Conservation (phyloP, 2,888 invertebrate species). For the Tenthredo distinguenda region DNA sequence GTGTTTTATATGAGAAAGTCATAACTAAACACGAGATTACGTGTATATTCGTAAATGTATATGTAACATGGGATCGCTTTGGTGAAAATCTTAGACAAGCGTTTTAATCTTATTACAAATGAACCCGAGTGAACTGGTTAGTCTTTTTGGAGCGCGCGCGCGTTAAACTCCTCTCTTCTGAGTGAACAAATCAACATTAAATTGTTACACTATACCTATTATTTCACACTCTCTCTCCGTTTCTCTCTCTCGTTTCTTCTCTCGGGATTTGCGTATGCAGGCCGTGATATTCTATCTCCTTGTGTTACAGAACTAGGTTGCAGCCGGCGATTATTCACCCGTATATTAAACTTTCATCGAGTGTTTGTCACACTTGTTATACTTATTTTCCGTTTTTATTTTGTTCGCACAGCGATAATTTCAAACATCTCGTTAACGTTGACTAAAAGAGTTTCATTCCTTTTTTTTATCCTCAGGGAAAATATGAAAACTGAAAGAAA, state of each 20-base stretch:
- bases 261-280: background rate
- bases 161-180: background rate
- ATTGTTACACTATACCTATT: conserved; percentile 13
- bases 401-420: background rate
- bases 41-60: background rate
- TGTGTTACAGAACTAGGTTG: background rate
- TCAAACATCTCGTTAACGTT: background rate
- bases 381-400: background rate
- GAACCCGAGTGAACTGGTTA: background rate
- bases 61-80: background rate
- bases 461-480: background rate
- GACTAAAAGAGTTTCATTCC: no score
- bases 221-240: background rate
- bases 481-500: background rate
- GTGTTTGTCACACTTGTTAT: background rate
- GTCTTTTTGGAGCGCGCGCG: background rate
- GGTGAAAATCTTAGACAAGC: background rate
- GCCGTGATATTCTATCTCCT: background rate
- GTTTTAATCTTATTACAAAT: conserved; percentile 7
- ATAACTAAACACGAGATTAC: background rate
- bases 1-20: background rate
- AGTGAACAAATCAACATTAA: background rate
- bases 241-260: background rate
- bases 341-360: conserved; percentile 5
- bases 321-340: background rate